Evolutionary conservation across 1,140 invertebrate genomes (phyloP), one percentile per base, ranked within the genome.

Genomic region (Hypothenemus hampei): DNA sequence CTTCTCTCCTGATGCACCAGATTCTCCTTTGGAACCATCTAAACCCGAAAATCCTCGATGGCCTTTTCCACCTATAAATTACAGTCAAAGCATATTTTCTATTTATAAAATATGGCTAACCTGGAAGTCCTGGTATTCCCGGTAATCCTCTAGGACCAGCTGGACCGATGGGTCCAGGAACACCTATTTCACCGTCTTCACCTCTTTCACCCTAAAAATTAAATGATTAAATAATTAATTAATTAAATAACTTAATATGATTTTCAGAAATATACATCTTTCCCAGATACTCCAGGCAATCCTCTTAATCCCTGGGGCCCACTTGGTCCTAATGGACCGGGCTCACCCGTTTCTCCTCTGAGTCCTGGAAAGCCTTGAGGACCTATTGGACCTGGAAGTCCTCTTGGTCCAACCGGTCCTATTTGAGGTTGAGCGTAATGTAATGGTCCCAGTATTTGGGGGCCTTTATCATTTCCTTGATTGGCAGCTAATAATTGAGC

Each of bases 301-400:
- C 84, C 84, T 61, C 81, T 68, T 8, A 78, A 74, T 3, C 87
- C 89, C 46, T 79, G 69, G 31, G 80, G 71, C 4, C 88, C 88
- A 5, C 77, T 65, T 13, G 78, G 69, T 18, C 87, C 87, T 29
- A 73, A 67, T 7, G 75, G 69, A 15, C 86, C 86, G 10, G 78
- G 74, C 61, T 89, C 79, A 1, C 87, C 88, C 3, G 83, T 71
- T 67, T 92, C 88, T 39, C 89, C 88, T 44, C 87, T 75, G 11
- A 81, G 79, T 15, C 89, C 89, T 76, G 89, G 87, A 40, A 89
- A 88, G 16, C 88, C 89, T 72, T 86, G 81, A 5, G 85, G 82
- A 8, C 87, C 86, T 11, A 81, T 72, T 11, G 79, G 72, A 29
- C 87, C 87, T 65, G 81, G 76, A 47, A 81, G 74, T 58, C 86